Base-by-base conservation (phyloP, 1,140 invertebrate species). In the Drosophila athabasca region DNA sequence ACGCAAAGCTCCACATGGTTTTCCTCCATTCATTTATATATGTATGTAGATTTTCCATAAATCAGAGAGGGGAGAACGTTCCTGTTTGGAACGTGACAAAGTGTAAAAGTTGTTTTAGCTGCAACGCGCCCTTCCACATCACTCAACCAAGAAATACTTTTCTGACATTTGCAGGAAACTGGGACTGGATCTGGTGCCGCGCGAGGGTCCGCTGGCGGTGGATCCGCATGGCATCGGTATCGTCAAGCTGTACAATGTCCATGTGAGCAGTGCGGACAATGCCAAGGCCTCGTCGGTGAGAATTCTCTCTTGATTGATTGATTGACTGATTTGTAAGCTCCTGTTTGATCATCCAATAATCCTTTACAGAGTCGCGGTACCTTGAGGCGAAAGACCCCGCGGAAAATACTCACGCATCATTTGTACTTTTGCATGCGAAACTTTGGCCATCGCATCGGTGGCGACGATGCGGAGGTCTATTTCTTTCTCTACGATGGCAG, bases 151-250 rank as follows among this genome's bases (percentile, higher is more conserved):
- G n/a, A 49, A 59, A 78, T 60, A 7, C 45, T 45, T 72, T 68
- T 54, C 26, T 43, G 39, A 64, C 92, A 75, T 92, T 96, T 95
- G 39, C 93, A 98, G 97, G 91, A 96, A 97, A 93, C 93, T 99
- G 7, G 97, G 96, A 0, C 92, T 99, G 76, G 98, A 99, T 93
- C 90, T 99, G 84, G 97, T 99, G 15, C 98, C 97, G 0, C 93
- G 97, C 39, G 94, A 96, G 77, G 96, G 97, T 39, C 94, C 96
- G 22, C 94, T 97, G 82, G 97, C 97, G 90, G 96, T 98, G 4
- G 96, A 98, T 92, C 95, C 97, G 19, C 96, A 97, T 76, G 94
- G 95, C 31, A 95, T 97, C 91, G 97, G 97, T 58, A 94, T 97
- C 6, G 96, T 98, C 9, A 95, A 97, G 81, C 93, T 99, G 2